Conservation (phyloP, 2,888 invertebrate genomes). For the Polyommatus icarus region DNA sequence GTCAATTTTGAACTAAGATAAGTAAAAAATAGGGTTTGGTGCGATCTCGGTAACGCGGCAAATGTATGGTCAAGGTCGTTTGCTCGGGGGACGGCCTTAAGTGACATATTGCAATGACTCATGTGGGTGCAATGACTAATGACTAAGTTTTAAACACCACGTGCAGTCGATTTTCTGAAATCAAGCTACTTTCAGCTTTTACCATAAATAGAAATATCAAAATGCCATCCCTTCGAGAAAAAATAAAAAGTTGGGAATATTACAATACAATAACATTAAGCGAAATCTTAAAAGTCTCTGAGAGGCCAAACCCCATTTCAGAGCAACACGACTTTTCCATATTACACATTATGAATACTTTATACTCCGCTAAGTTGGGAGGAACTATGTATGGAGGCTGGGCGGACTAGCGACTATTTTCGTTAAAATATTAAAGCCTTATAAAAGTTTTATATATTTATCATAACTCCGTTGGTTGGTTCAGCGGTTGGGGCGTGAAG, state of each 20-base stretch:
- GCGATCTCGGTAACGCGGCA: too few species aligned
- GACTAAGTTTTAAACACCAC: too few species aligned
- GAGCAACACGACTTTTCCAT: constrained; percentile 22
- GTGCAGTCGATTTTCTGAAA: too few species aligned
- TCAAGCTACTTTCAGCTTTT: background rate
- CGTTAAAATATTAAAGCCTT: background rate
- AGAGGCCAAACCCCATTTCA: constrained; percentile 2
- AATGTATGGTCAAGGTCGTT: too few species aligned
- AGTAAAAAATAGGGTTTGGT: too few species aligned
- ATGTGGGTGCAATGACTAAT: too few species aligned
- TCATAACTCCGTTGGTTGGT: too few species aligned
- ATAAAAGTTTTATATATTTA: too few species aligned
- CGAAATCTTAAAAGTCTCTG: constrained; percentile 5
- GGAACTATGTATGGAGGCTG: constrained; percentile 8
- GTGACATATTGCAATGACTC: too few species aligned
- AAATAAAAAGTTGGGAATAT: background rate
- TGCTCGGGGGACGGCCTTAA: too few species aligned
- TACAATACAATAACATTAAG: constrained; percentile 3
- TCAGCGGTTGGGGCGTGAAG: too few species aligned
- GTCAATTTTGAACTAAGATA: too few species aligned
- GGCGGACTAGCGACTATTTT: background rate
- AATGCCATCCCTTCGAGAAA: background rate
- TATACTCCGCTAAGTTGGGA: constrained; percentile 24
- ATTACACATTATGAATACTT: constrained; percentile 29
- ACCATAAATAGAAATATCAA: background rate